Evolutionary conservation across 1,140 invertebrate genomes (phyloP).

Genomic region (Steinernema feltiae): DNA sequence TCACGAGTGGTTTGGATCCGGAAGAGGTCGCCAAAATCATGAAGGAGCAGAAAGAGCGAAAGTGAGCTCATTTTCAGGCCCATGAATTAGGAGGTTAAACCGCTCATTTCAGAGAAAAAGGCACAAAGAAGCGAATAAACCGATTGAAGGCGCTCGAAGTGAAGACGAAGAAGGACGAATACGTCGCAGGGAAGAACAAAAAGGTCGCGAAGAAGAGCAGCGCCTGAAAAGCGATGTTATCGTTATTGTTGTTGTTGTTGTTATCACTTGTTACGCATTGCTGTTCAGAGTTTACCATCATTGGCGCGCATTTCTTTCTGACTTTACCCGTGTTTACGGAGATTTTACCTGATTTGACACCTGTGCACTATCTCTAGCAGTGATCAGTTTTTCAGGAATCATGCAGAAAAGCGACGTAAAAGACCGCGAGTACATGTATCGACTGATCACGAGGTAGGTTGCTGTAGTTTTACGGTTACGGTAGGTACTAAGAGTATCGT

Average conservation of each 20-base stretch:
- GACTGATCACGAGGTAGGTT: slow-evolving; percentile 54
- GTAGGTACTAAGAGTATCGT: background rate
- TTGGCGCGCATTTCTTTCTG: background rate
- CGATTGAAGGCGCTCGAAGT: background rate
- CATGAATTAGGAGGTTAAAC: too few species aligned
- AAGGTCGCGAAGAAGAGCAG: background rate
- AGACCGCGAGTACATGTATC: slow-evolving; percentile 57
- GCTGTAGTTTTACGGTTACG: background rate
- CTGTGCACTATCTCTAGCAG: background rate
- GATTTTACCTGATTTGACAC: background rate
- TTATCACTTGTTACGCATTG: background rate
- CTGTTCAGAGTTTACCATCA: background rate
- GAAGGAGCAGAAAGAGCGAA: slow-evolving; percentile 7
- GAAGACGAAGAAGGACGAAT: slow-evolving; percentile 11
- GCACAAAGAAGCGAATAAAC: background rate
- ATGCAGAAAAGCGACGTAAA: slow-evolving; percentile 51
- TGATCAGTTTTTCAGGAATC: slow-evolving; percentile 17
- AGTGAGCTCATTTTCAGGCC: too few species aligned
- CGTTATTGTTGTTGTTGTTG: background rate
- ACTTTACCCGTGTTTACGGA: background rate
- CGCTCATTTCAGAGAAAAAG: too few species aligned
- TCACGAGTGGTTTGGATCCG: slow-evolving; percentile 75
- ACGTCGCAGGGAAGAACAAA: background rate
- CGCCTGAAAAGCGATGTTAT: background rate
- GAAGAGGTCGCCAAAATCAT: slow-evolving; percentile 67